phyloP scores from a whole-genome alignment of 2,797 vertebrate species.

The Heterohyrax brucei region DNA sequence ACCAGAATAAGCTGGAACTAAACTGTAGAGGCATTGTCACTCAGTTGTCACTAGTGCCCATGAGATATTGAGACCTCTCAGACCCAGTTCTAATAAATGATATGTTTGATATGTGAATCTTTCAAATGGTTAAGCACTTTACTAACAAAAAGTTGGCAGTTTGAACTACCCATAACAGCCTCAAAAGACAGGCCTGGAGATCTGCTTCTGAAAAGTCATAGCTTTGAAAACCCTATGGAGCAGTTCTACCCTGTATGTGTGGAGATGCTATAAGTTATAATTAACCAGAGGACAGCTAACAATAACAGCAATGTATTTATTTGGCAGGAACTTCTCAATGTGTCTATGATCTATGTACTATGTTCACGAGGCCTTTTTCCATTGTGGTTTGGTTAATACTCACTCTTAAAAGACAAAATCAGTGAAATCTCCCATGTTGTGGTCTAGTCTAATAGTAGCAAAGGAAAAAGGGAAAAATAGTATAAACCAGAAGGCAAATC shows the following conservation, averaged over 20 bases:
- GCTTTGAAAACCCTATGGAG: not conserved
- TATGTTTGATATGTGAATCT: too few relatives aligned
- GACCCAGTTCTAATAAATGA: not conserved
- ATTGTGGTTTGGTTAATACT: not conserved
- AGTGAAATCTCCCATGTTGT: not conserved
- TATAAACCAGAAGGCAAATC: not conserved
- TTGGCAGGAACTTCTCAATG: not conserved
- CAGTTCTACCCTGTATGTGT: not conserved
- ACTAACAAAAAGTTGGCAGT: not conserved
- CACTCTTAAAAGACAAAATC: conserved; percentile 42
- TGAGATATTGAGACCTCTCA: not conserved
- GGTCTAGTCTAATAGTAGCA: not conserved
- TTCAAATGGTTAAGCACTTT: not conserved
- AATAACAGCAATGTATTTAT: not conserved
- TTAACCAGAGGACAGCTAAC: not conserved
- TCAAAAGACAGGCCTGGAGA: not conserved
- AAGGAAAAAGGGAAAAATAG: not conserved
- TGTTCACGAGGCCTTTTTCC: not conserved
- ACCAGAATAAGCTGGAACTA: not conserved
- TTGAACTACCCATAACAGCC: not conserved
- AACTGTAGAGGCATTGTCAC: not conserved
- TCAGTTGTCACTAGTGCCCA: not conserved
- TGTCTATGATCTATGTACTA: not conserved
- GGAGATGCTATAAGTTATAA: not conserved
- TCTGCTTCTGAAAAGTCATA: not conserved